phyloP scores from a whole-genome alignment of 1,140 invertebrate genomes.

The Linepithema humile region DNA sequence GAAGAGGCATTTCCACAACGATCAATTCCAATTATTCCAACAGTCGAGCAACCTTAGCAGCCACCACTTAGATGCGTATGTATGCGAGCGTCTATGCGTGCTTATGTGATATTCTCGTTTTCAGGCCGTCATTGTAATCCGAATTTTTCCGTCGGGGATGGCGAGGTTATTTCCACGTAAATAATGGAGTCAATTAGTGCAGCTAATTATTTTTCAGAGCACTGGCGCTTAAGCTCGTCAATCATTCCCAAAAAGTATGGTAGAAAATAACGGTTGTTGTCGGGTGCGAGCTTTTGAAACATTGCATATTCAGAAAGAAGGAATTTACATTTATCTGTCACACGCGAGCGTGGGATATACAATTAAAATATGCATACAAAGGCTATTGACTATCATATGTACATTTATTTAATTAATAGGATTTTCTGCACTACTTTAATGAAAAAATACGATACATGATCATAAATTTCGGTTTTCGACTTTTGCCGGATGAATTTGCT shows the following conservation, averaged over 20 bases:
- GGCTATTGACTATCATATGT: conserved; percentile 20
- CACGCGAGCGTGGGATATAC: conserved; percentile 10
- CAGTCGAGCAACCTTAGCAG: conserved; percentile 27
- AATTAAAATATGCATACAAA: conserved; percentile 47
- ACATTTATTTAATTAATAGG: conserved; percentile 51
- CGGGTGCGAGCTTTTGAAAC: conserved; percentile 46
- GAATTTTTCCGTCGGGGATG: conserved; percentile 18
- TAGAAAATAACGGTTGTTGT: conserved; percentile 37
- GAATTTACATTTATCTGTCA: conserved; percentile 67
- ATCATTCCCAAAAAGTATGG: conserved; percentile 56
- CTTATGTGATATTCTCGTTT: conserved; percentile 31
- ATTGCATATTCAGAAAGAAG: conserved; percentile 63
- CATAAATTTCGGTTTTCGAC: not conserved
- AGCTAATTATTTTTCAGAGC: conserved; percentile 63
- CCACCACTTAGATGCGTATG: not conserved
- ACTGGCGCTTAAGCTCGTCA: conserved; percentile 48
- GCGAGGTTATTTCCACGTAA: conserved; percentile 43
- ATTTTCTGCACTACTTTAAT: not conserved
- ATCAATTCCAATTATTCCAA: conserved; percentile 69
- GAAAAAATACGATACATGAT: conserved; percentile 16
- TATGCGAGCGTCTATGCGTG: conserved; percentile 4
- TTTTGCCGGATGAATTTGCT: not conserved
- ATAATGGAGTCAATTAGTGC: conserved; percentile 65
- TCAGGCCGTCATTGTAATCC: conserved; percentile 47
- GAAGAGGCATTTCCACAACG: conserved; percentile 58